Evolutionary conservation across 2,797 vertebrate species (phyloP).

Genomic region (Cetoscarus ocellatus): DNA sequence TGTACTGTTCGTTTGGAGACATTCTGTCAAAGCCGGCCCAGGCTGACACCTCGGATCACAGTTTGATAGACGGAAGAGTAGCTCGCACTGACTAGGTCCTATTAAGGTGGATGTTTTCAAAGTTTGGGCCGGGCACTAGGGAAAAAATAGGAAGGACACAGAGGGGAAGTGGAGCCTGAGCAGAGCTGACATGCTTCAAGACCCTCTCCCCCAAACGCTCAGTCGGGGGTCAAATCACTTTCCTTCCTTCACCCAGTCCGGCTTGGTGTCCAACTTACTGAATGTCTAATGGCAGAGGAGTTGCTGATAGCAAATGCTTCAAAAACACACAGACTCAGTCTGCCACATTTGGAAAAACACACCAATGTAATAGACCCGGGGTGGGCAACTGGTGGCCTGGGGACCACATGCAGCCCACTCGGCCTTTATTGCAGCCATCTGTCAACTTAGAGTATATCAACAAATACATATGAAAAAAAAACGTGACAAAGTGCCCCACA

Average conservation of each 20-base stretch:
- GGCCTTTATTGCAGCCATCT: too few relatives aligned
- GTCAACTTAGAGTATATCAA: too few relatives aligned
- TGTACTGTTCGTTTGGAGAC: constrained; percentile 84
- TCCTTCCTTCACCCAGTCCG: constrained; percentile 69
- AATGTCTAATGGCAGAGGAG: constrained; percentile 69
- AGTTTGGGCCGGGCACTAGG: constrained; percentile 87
- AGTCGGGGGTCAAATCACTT: constrained; percentile 83
- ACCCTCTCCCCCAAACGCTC: constrained; percentile 77
- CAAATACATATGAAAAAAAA: too few relatives aligned
- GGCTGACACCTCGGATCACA: constrained; percentile 84
- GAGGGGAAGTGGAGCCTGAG: constrained; percentile 86
- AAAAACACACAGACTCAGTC: constrained; percentile 14
- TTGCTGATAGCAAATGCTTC: constrained; percentile 42
- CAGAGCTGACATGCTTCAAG: constrained; percentile 86
- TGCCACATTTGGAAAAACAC: constrained; percentile 27
- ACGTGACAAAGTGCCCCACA: too few relatives aligned
- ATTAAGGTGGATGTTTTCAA: constrained; percentile 88
- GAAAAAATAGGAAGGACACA: constrained; percentile 88
- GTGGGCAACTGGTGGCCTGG: too few relatives aligned
- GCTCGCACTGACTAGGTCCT: constrained; percentile 83
- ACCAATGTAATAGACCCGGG: constrained; percentile 15
- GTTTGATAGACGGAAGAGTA: constrained; percentile 85
- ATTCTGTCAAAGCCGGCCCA: constrained; percentile 83
- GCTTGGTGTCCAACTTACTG: constrained; percentile 78
- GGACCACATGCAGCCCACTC: too few relatives aligned